A percentile compares a stretch with the other conserved stretches of the same genome.
phyloP scores from a whole-genome alignment of 2,797 vertebrate genomes.

The Setipinna tenuifilis region DNA sequence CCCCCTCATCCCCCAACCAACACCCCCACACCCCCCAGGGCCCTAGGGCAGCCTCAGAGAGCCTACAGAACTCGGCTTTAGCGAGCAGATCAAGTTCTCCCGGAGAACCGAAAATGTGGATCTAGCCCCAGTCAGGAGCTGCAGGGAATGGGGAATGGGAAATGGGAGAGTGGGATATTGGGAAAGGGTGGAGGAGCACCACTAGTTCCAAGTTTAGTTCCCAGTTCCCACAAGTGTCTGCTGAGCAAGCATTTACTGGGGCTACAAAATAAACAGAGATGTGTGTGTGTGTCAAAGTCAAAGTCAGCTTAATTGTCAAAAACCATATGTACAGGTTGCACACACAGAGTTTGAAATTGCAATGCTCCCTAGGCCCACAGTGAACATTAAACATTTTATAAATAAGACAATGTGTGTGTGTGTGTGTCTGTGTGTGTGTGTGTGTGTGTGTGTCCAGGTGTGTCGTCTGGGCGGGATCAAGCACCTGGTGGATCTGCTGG shows the following conservation, averaged over 20 bases:
- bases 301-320: too few relatives aligned
- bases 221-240: background rate
- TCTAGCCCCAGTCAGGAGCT: too few relatives aligned
- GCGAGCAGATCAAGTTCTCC: too few relatives aligned
- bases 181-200: background rate
- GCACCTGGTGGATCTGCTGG: conserved; percentile 93
- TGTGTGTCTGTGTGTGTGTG: background rate
- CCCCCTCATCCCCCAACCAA: too few relatives aligned
- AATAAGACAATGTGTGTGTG: too few relatives aligned
- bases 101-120: too few relatives aligned
- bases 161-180: background rate
- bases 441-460: conserved; percentile 73
- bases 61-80: background rate
- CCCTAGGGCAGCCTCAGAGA: background rate
- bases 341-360: too few relatives aligned
- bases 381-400: too few relatives aligned
- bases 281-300: background rate
- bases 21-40: background rate
- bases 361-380: too few relatives aligned
- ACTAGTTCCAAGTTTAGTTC: background rate
- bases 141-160: too few relatives aligned
- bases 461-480: conserved; percentile 93
- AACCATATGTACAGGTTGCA: too few relatives aligned
- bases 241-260: background rate
- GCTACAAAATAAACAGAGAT: background rate